These are phyloP conservation scores for Gallinago paraguaiae DNA, from an alignment of 2,113 vertebrate genomes.

Conservation along the genomic window DNA sequence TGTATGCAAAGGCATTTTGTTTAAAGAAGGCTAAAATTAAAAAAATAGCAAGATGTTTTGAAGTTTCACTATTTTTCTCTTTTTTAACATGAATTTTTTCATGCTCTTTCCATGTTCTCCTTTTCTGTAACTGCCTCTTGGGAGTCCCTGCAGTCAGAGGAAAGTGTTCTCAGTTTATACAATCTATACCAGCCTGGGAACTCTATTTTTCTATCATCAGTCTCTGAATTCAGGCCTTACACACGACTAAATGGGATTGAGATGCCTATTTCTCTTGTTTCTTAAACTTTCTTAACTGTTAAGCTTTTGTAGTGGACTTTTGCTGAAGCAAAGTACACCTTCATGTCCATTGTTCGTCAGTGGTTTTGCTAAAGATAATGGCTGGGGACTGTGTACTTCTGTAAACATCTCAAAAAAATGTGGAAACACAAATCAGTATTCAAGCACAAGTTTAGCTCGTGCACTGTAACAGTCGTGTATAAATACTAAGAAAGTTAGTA, in stretches of 20 bases:
- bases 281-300: neutral
- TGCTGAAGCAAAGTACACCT: neutral
- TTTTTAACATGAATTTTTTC: neutral
- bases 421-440: neutral
- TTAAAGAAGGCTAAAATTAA: neutral
- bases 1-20: neutral
- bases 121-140: neutral
- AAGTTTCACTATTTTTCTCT: neutral
- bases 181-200: neutral
- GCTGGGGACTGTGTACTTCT: neutral
- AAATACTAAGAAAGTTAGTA: neutral
- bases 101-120: neutral
- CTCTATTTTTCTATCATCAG: neutral
- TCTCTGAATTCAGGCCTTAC: neutral
- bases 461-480: neutral
- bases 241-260: neutral
- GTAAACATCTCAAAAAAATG: neutral
- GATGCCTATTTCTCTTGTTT: neutral
- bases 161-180: neutral
- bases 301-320: neutral
- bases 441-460: neutral
- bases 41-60: neutral
- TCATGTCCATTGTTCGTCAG: neutral
- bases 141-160: neutral
- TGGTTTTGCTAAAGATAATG: neutral